Evolutionary conservation across 1,140 invertebrate genomes (phyloP), one percentile per base, ranked within the genome.

Genomic region (Zaprionus gabonicus): DNA sequence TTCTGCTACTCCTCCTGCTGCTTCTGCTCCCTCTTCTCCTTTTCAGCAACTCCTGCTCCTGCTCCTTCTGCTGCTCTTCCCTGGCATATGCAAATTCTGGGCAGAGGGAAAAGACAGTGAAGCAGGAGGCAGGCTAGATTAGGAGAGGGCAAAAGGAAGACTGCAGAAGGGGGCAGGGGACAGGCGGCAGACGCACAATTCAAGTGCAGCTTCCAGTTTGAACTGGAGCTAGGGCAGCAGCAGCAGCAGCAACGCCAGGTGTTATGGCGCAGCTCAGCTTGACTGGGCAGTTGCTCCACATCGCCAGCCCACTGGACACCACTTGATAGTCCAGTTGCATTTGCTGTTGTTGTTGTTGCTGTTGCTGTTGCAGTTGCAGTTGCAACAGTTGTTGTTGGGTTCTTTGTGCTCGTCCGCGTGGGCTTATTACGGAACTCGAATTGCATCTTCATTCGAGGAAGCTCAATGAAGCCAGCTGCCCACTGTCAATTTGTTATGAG

Each of bases 161-260:
- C 20, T 44, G 7, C 53, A 1, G 31, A n/a, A 41, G 59, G 20
- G 27, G 49, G 36, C 17, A 59, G 41, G 15, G 20, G 17, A 15
- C 27, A 36, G 15, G 31, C 31, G 15, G 28, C 44, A 49, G 60
- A 80, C 76, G 66, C 67, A 76, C 67, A 34, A 70, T 75, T 72
- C 71, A 72, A 77, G 68, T 71, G 80, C 65, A 78, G 75, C 66
- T 70, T 87, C 83, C 76, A 86, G 82, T 87, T 87, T 83, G 53
- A 70, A 56, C 62, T 59, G 60, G 17, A 70, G 74, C 77, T 82
- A 86, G 84, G 83, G 84, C 74, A 64, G 38, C 46, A 51, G 31
- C 31, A 31, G 28, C 28, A 31, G 9, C 31, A 34, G 31, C 38
- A 66, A 77, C 82, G 75, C 83, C 83, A 87, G 83, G 83, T 87